Percentiles rank a stretch among this genome's conserved stretches.
Conservation (phyloP, 2,888 invertebrate genomes). For the Silvanus unidentatus region DNA sequence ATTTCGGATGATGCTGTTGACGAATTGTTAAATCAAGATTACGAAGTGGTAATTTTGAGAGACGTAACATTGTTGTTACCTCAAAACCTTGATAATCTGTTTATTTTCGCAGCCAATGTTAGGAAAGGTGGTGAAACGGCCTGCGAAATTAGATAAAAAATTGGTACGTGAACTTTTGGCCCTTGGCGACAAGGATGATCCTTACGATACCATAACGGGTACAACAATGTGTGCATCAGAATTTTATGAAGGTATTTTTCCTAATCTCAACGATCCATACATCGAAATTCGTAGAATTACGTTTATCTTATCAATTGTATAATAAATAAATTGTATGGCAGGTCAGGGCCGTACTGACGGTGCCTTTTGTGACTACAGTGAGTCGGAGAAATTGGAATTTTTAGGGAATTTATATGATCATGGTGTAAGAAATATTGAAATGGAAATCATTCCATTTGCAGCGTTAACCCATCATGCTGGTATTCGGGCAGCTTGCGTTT, state of each 20-base stretch:
- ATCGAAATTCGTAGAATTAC: too few species aligned
- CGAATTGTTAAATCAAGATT: slow-evolving; percentile 71
- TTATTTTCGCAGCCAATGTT: slow-evolving; percentile 84
- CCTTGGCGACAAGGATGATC: slow-evolving; percentile 69
- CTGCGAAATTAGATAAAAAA: slow-evolving; percentile 76
- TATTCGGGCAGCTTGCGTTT: slow-evolving; percentile 87
- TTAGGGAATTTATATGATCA: slow-evolving; percentile 65
- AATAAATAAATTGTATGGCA: slow-evolving; percentile 36
- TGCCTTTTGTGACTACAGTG: slow-evolving; percentile 91
- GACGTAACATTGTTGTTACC: too few species aligned
- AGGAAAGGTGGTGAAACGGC: slow-evolving; percentile 74
- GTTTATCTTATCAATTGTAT: too few species aligned
- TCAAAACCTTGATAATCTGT: too few species aligned
- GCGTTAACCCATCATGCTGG: slow-evolving; percentile 91
- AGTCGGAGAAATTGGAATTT: slow-evolving; percentile 86
- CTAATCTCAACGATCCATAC: too few species aligned
- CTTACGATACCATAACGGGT: slow-evolving; percentile 81
- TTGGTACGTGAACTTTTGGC: slow-evolving; percentile 74
- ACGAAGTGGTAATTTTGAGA: slow-evolving; percentile 86
- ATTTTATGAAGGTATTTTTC: slow-evolving; percentile 97
- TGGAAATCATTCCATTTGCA: slow-evolving; percentile 92
- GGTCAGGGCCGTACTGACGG: slow-evolving; percentile 94
- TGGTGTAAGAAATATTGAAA: slow-evolving; percentile 93
- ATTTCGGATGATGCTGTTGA: slow-evolving; percentile 91
- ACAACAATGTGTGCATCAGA: slow-evolving; percentile 96